phyloP scores from a whole-genome alignment of 2,113 vertebrate species.

The Poecile atricapillus region DNA sequence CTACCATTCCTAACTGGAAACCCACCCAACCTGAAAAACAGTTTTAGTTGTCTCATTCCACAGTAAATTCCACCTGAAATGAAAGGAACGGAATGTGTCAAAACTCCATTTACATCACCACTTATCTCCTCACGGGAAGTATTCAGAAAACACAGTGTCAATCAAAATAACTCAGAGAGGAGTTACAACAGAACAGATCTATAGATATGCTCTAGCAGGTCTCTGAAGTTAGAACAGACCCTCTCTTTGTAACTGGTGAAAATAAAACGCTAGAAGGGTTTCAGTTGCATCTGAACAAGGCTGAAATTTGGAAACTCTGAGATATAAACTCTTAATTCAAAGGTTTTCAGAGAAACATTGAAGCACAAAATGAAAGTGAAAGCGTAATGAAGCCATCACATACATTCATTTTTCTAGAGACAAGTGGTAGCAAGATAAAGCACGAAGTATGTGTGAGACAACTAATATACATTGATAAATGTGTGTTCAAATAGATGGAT shows the following conservation, averaged over 20 bases:
- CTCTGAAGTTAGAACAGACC: background rate
- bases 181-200: background rate
- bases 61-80: background rate
- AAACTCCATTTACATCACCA: background rate
- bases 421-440: background rate
- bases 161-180: background rate
- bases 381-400: background rate
- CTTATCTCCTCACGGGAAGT: background rate
- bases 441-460: background rate
- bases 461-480: background rate
- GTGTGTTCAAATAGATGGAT: background rate
- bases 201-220: background rate
- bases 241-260: background rate
- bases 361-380: conserved; percentile 57
- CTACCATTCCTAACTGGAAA: background rate
- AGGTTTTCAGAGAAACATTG: background rate
- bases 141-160: background rate
- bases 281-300: background rate
- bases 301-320: background rate
- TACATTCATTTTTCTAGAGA: background rate
- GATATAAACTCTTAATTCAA: background rate
- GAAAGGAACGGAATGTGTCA: background rate
- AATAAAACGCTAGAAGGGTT: background rate
- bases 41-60: background rate
- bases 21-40: background rate